Conservation (phyloP, 1,140 invertebrate species). For the Scaptodrosophila lebanonensis region DNA sequence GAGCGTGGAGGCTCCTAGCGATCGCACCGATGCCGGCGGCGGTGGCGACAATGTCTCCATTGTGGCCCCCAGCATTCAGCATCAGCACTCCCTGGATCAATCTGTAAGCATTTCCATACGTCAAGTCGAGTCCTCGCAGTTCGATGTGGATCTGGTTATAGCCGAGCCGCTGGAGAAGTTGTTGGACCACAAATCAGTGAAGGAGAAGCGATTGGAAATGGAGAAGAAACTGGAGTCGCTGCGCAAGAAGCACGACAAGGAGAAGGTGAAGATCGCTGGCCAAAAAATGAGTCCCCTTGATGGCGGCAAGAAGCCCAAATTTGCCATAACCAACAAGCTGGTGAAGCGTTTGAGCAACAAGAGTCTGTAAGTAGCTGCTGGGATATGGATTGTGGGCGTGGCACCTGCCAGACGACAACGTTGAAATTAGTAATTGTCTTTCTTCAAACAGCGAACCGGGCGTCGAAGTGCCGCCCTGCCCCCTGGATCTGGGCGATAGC, state of each 20-base stretch:
- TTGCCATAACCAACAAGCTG: slow-evolving; percentile 85
- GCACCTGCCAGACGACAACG: slow-evolving; percentile 58
- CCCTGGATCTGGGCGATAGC: slow-evolving; percentile 59
- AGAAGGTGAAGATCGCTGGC: slow-evolving; percentile 81
- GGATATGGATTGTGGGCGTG: slow-evolving; percentile 2
- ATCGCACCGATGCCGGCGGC: slow-evolving; percentile 45
- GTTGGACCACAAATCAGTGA: slow-evolving; percentile 87
- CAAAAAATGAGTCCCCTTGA: slow-evolving; percentile 79
- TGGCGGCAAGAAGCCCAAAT: slow-evolving; percentile 83
- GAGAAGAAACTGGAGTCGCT: slow-evolving; percentile 92
- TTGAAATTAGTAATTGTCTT: slow-evolving; percentile 72
- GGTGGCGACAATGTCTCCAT: slow-evolving; percentile 34
- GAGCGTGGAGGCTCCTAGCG: slow-evolving; percentile 54
- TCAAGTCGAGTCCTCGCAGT: slow-evolving; percentile 72
- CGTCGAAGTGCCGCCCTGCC: slow-evolving; percentile 68
- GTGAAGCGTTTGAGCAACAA: slow-evolving; percentile 88
- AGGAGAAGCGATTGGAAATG: slow-evolving; percentile 88
- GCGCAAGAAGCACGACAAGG: slow-evolving; percentile 91
- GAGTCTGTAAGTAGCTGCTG: slow-evolving; percentile 84
- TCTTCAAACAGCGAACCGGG: slow-evolving; percentile 72
- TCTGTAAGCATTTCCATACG: slow-evolving; percentile 59
- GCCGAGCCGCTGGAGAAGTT: slow-evolving; percentile 89
- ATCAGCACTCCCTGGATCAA: slow-evolving; percentile 71
- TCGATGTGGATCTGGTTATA: slow-evolving; percentile 80
- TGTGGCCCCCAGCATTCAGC: slow-evolving; percentile 51